Evolutionary conservation across 2,888 invertebrate genomes (phyloP), one percentile per base, ranked within the genome.

Genomic region (Portevinia maculata): DNA sequence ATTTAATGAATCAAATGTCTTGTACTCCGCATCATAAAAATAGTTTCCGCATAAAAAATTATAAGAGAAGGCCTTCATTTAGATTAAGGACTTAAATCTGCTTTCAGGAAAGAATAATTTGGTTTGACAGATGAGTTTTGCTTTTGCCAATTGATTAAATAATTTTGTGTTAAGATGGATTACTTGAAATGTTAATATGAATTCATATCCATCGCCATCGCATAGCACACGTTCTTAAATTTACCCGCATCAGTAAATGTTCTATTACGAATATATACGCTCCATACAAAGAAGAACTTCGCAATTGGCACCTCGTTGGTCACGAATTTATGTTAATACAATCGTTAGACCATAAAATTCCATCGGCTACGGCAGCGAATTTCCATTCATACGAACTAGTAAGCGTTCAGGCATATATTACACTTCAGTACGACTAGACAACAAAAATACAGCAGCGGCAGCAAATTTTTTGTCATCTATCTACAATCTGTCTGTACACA

Each of bases 241-340:
- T 13, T 6, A 15, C 37, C 37, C 37, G 37, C 37, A 6, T 1
- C 37, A 37, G 13, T 24, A 1, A 6, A 6, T 37, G n/a, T 6
- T 13, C 6, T 13, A 7, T 4, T 5, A 6, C 34, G 4, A 34
- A 6, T 39, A 37, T 6, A 37, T 6, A n/a, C 13, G 39, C 39
- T 13, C 7, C 39, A 13, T 13, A 13, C 15, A 7, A 15, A 7
- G 39, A 15, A 39, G 13, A 39, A 15, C 15, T 7, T 39, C 39
- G 59, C 59, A 70, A 32, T 59, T 41, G 39, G 13, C 59, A 70
- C 50, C 52, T 57, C 48, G 37, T 52, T 71, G 52, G 53, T 73
- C 73, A 73, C 73, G 73, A 73, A 73, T 62, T 73, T 73, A 73
- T 73, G 73, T 46, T 32, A 71, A 71, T 62, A 52, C 41, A 24